Evolutionary conservation across 2,113 vertebrate genomes (phyloP).

Genomic region (Circaetus cinerascens): DNA sequence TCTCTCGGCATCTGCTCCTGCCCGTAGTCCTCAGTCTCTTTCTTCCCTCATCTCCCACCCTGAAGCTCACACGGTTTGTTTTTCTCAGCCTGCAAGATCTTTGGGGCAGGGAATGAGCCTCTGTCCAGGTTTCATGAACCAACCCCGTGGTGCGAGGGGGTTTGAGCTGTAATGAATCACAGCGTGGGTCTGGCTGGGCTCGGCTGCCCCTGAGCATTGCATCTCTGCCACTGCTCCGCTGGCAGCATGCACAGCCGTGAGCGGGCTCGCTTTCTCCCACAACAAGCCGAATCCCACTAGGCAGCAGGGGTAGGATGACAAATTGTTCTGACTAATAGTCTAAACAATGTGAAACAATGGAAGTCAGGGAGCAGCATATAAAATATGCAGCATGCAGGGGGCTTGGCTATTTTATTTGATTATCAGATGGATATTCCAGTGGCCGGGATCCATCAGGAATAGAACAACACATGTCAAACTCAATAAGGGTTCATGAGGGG

Average conservation of each 20-base stretch:
- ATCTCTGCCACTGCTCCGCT: background rate
- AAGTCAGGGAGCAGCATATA: slow-evolving; percentile 18
- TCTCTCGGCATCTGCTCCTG: background rate
- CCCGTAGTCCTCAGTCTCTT: background rate
- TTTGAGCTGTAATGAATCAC: background rate
- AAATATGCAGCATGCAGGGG: background rate
- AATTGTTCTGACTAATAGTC: slow-evolving; percentile 54
- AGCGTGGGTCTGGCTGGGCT: background rate
- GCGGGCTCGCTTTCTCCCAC: background rate
- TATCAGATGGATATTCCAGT: slow-evolving; percentile 61
- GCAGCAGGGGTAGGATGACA: slow-evolving; percentile 52
- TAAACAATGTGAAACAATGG: slow-evolving; percentile 57
- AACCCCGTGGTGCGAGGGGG: rapidly evolving
- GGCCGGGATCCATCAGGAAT: slow-evolving; percentile 17
- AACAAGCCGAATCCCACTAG: background rate
- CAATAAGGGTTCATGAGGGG: background rate
- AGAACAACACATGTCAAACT: slow-evolving; percentile 41
- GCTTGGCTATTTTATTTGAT: slow-evolving; percentile 24
- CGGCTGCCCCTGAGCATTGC: background rate
- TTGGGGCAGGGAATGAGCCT: background rate
- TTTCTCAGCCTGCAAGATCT: background rate
- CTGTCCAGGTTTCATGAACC: background rate
- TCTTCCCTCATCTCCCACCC: background rate
- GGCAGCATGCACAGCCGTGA: rapidly evolving
- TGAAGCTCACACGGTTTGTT: rapidly evolving